Percentiles rank a stretch among this genome's conserved stretches.
Conservation (phyloP, 2,113 vertebrate genomes). For the Spheniscus mendiculus region DNA sequence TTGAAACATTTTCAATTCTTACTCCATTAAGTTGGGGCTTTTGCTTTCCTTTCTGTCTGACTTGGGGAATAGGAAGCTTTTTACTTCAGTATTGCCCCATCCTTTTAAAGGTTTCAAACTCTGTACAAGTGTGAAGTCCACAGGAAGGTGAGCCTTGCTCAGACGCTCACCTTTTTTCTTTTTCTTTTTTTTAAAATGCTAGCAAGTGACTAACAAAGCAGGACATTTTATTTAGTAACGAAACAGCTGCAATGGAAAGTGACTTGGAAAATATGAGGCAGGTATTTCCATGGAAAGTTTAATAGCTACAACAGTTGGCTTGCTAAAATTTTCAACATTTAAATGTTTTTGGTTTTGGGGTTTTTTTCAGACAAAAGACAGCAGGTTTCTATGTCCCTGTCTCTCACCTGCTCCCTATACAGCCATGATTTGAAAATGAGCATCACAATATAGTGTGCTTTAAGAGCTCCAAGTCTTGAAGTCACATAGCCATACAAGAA, state of each 20-base stretch:
- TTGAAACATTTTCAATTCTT: background rate
- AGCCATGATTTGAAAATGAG: background rate
- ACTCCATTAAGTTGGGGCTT: background rate
- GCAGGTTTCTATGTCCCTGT: background rate
- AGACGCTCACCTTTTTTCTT: background rate
- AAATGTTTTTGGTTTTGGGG: background rate
- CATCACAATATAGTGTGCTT: background rate
- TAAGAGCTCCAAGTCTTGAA: background rate
- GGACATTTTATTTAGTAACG: background rate
- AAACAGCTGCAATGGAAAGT: background rate
- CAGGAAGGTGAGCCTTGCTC: background rate
- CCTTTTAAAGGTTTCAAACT: background rate
- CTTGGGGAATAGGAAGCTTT: background rate
- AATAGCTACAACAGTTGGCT: background rate
- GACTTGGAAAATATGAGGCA: background rate
- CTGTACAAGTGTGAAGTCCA: background rate
- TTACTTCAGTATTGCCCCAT: background rate
- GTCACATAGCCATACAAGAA: background rate
- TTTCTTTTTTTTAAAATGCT: background rate
- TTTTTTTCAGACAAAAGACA: background rate
- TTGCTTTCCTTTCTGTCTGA: background rate
- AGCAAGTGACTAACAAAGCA: background rate
- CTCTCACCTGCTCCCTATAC: background rate
- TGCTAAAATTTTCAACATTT: background rate
- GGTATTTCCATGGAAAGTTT: constrained; percentile 28